Conservation (phyloP, 2,797 vertebrate genomes). For the Amphiprion clarkii region DNA sequence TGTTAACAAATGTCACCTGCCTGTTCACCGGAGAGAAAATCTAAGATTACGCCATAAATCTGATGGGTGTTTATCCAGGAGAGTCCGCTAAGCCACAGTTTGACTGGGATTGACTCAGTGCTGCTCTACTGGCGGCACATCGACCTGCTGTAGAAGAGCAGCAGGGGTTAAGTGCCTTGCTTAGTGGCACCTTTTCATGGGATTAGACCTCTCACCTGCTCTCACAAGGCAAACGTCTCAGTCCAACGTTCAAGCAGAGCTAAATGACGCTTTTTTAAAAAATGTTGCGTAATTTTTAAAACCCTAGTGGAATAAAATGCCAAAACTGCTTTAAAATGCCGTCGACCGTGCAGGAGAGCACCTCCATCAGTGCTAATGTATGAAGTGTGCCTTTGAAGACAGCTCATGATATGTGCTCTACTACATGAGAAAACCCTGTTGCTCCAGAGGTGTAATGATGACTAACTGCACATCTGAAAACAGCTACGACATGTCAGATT, state of each 20-base stretch:
- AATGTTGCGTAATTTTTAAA: not conserved
- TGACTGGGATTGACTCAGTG: not conserved
- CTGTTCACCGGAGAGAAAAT: conserved; percentile 37
- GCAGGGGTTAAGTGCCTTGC: not conserved
- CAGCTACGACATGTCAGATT: conserved; percentile 25
- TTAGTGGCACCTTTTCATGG: conserved; percentile 11
- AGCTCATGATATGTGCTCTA: not conserved
- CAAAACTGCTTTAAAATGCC: conserved; percentile 19
- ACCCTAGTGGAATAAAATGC: conserved; percentile 1
- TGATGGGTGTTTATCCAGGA: conserved; percentile 7
- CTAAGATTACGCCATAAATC: conserved; percentile 24
- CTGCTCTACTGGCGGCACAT: not conserved
- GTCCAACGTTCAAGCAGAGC: not conserved
- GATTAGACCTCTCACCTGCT: not conserved
- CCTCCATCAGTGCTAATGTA: conserved; percentile 29
- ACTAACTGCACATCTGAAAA: conserved; percentile 35
- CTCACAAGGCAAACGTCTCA: not conserved
- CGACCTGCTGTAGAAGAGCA: not conserved
- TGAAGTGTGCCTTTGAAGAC: conserved; percentile 15
- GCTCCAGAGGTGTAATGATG: conserved; percentile 26
- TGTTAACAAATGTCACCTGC: conserved; percentile 56
- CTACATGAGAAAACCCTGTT: not conserved
- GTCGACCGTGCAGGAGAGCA: conserved; percentile 3
- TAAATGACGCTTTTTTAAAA: not conserved
- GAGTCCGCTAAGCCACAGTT: conserved; percentile 10